Evolutionary conservation across 1,140 invertebrate species (phyloP), one percentile per base, ranked within the genome.

Genomic region (Hormaphis cornu): DNA sequence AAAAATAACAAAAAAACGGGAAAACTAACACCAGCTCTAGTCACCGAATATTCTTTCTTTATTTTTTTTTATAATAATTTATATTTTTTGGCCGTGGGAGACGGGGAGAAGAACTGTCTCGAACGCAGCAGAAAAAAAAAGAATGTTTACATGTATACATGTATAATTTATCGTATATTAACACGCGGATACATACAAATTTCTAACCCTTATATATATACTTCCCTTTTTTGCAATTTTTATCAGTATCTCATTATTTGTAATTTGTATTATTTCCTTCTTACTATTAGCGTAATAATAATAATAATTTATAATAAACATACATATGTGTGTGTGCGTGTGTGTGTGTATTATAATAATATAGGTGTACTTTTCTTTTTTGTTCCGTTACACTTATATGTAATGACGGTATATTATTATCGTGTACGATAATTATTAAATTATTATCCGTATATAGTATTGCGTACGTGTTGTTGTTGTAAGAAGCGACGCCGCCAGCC

Each of bases 211-310:
- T 48, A 66, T n/a, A n/a, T n/a, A n/a, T n/a, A n/a, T n/a, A n/a
- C n/a, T n/a, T n/a, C n/a, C n/a, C n/a, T n/a, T n/a, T n/a, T n/a
- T n/a, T 30, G 28, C 61, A 66, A 66, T 48, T 66, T n/a, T 66
- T 50, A 50, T 66, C 61, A 66, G 59, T 66, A 50, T 66, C 61
- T 50, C 44, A 50, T 66, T 66, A 66, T 66, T 66, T 44, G 26
- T 66, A 66, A 66, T 66, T 66, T 66, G 37, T 63, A 63, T 63
- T 63, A 63, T 63, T 63, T 44, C 28, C 16, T 66, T 50, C 28
- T 59, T 46, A 66, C 44, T 66, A 50, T 66, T 66, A 66, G 61
- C 24, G 20, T 66, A 66, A 40, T 24, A 50, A 40, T 24, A 50
- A 58, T 54, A 54, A 33, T 33, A 53, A 33, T 33, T 12, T 58